These are phyloP conservation scores for Rhyacophila brunnea DNA, from an alignment of 1,140 invertebrate species.

Conservation along the genomic window DNA sequence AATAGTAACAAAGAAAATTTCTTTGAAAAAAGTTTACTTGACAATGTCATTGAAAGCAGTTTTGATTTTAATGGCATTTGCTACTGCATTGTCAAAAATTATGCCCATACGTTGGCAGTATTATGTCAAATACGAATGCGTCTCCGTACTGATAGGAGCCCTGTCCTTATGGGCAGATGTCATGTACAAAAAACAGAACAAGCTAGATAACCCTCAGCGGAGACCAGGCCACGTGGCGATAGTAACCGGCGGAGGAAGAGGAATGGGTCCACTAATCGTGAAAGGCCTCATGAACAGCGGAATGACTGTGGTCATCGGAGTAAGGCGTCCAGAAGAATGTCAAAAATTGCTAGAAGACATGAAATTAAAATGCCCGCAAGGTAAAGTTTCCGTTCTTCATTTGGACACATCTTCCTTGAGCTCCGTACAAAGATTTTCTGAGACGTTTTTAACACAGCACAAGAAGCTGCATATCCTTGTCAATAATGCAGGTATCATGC, in stretches of 20 bases:
- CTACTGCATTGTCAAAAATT: no score
- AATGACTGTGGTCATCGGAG: conserved; percentile 79
- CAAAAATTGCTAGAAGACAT: background rate
- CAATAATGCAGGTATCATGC: conserved; percentile 90
- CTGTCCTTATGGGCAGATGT: no score
- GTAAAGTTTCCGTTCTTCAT: conserved; percentile 52
- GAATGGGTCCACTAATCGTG: conserved; percentile 79
- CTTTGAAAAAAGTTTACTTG: no score
- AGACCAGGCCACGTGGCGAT: conserved; percentile 67
- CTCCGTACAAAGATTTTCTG: conserved; percentile 75
- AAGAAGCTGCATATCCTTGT: conserved; percentile 71
- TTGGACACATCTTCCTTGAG: conserved; percentile 66
- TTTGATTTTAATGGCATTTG: no score
- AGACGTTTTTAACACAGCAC: conserved; percentile 62
- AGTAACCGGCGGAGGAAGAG: conserved; percentile 83
- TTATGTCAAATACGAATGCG: no score
- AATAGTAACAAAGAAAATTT: no score
- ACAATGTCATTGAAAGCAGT: no score
- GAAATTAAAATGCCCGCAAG: conserved; percentile 45
- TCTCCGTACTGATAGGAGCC: no score
- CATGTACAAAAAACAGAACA: no score
- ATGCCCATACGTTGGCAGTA: no score
- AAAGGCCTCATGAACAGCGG: conserved; percentile 76
- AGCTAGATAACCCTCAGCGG: no score
- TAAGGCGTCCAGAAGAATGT: background rate